Evolutionary conservation across 2,797 vertebrate genomes (phyloP).

Genomic region (Syndactyla subalaris): DNA sequence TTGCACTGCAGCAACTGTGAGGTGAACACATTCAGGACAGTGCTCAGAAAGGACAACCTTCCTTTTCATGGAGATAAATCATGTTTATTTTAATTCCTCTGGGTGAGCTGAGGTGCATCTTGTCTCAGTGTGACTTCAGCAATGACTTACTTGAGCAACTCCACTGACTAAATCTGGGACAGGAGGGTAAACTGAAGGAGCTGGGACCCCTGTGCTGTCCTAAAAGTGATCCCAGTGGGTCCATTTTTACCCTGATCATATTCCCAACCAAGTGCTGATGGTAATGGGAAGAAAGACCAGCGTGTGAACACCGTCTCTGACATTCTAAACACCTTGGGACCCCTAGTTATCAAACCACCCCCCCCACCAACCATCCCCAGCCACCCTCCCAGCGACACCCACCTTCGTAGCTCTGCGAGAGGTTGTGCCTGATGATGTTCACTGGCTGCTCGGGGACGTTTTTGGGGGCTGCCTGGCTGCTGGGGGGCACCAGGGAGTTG

Average conservation of each 20-base stretch:
- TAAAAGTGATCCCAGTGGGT: background rate
- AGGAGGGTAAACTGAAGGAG: background rate
- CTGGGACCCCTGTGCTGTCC: background rate
- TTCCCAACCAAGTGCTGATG: background rate
- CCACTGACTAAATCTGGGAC: background rate
- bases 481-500: constrained; percentile 72
- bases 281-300: background rate
- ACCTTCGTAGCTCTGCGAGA: constrained; percentile 79
- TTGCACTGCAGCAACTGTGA: background rate
- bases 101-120: background rate
- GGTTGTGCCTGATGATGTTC: constrained; percentile 70
- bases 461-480: constrained; percentile 75
- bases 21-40: background rate
- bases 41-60: background rate
- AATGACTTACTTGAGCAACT: background rate
- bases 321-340: background rate
- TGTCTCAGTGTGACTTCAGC: background rate
- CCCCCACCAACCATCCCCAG: background rate
- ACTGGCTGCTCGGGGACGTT: constrained; percentile 70
- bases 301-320: background rate
- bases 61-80: background rate
- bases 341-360: background rate
- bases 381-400: constrained; percentile 24
- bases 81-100: background rate
- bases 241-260: background rate